A percentile compares a stretch with the other conserved stretches of the same genome.
Conservation (phyloP, 2,113 vertebrate genomes). For the Ochotona curzoniae region DNA sequence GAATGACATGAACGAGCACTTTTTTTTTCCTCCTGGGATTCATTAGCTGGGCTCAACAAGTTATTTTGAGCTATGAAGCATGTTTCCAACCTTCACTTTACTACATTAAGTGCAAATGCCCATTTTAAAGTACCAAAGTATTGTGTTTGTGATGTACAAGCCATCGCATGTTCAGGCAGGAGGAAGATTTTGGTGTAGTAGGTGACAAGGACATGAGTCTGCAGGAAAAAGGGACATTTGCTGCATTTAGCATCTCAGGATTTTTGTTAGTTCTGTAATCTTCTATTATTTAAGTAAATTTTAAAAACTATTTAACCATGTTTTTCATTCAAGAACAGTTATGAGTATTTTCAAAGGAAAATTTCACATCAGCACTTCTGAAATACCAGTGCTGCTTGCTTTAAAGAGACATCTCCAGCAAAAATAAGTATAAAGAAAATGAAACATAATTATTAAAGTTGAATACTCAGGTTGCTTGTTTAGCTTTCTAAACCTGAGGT, state of each 20-base stretch:
- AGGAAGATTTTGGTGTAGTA: not conserved
- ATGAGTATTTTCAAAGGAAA: constrained; percentile 23
- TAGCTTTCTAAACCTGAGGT: not conserved
- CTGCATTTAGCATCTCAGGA: not conserved
- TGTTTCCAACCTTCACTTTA: constrained; percentile 36
- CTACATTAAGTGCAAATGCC: constrained; percentile 54
- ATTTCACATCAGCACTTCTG: not conserved
- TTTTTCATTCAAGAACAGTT: constrained; percentile 22
- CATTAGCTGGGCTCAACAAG: constrained; percentile 39
- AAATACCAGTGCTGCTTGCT: not conserved
- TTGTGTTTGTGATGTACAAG: not conserved
- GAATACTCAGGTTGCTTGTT: not conserved
- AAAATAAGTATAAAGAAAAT: not conserved
- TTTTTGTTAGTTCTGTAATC: not conserved
- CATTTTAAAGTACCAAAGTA: constrained; percentile 40
- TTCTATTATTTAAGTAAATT: not conserved
- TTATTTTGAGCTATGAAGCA: constrained; percentile 68
- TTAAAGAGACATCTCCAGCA: not conserved
- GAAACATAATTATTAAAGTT: not conserved
- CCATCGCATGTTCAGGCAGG: constrained; percentile 27
- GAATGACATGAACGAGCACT: constrained; percentile 45
- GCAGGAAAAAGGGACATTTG: not conserved
- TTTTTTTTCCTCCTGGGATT: not conserved
- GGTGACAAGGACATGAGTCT: not conserved
- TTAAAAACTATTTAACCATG: not conserved